Percentiles rank a stretch among this genome's conserved stretches.
phyloP scores from a whole-genome alignment of 92 coral and sea anemone species.

The Galaxea fascicularis region DNA sequence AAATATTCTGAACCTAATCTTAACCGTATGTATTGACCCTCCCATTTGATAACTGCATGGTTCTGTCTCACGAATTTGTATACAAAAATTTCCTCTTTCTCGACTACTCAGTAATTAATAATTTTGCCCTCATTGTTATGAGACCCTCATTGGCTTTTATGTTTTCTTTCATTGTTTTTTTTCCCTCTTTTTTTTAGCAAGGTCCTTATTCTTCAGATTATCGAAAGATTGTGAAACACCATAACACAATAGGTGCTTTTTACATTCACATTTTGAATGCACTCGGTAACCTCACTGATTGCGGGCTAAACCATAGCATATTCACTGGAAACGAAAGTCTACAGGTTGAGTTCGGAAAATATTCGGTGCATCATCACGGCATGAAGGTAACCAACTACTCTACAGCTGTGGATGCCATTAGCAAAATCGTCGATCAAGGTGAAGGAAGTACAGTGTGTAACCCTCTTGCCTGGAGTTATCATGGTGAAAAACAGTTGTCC shows the following conservation, averaged over 20 bases:
- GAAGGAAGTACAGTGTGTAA: conserved; percentile 86
- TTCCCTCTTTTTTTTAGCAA: background rate
- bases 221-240: conserved; percentile 2
- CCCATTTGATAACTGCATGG: too few species aligned
- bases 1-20: too few species aligned
- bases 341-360: conserved; percentile 27
- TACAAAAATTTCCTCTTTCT: too few species aligned
- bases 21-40: too few species aligned
- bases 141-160: background rate
- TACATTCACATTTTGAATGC: conserved; percentile 67
- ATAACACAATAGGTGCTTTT: conserved; percentile 75
- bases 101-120: too few species aligned
- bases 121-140: too few species aligned
- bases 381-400: conserved; percentile 61
- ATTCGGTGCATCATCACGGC: conserved; percentile 52
- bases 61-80: too few species aligned
- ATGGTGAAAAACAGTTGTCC: conserved; percentile 49
- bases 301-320: conserved; percentile 63
- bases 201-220: background rate
- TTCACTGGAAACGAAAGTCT: conserved; percentile 59
- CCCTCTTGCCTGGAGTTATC: conserved; percentile 60
- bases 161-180: background rate
- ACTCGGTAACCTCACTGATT: conserved; percentile 60
- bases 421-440: conserved; percentile 71
- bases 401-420: conserved; percentile 72